These are phyloP conservation scores for Darevskia mixta DNA, from an alignment of 2,797 vertebrate species.

Conservation along the genomic window DNA sequence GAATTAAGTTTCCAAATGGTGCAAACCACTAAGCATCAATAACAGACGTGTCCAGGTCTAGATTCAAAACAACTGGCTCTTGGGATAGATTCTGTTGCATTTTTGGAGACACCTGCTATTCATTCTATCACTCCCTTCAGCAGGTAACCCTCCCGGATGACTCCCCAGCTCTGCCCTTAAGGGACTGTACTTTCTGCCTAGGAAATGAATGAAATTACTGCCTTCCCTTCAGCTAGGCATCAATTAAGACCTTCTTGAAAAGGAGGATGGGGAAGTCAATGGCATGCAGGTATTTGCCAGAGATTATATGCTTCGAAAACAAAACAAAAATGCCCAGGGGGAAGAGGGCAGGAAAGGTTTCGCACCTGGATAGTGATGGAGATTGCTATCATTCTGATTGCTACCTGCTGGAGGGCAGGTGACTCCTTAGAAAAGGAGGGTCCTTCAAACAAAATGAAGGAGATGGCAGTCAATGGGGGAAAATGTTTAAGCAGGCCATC, in stretches of 20 bases:
- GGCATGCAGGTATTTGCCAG: not conserved
- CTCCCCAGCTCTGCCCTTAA: not conserved
- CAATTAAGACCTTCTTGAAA: conserved; percentile 15
- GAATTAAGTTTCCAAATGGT: not conserved
- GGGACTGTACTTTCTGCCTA: not conserved
- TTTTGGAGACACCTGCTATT: not conserved
- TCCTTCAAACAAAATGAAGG: not conserved
- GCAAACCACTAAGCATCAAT: not conserved
- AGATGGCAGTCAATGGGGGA: not conserved
- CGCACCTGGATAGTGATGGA: not conserved
- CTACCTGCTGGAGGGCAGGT: not conserved
- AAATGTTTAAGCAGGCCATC: not conserved
- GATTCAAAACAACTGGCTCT: not conserved
- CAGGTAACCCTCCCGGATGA: not conserved
- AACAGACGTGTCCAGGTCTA: not conserved
- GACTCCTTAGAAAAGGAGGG: not conserved
- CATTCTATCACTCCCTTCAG: not conserved
- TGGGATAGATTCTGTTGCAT: not conserved
- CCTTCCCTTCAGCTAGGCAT: not conserved
- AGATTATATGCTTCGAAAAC: not conserved
- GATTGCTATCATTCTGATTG: not conserved
- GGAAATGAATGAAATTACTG: not conserved
- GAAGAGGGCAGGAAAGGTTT: not conserved
- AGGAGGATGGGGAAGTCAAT: no score
- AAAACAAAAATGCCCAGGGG: not conserved